Evolutionary conservation across 2,888 invertebrate genomes (phyloP).

Genomic region (Trachelus tabidus): DNA sequence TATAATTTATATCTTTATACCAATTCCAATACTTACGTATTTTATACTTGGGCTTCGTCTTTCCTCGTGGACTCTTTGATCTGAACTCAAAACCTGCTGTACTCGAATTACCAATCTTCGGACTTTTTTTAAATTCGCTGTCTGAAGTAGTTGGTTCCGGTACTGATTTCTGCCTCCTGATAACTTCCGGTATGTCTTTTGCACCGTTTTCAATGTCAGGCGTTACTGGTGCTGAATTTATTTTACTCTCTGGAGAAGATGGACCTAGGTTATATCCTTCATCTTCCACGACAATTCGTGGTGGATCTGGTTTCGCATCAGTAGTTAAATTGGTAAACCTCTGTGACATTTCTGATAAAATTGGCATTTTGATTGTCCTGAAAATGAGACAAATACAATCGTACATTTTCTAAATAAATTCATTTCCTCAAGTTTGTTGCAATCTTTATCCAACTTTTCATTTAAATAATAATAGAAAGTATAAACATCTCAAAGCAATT

Average conservation of each 20-base stretch:
- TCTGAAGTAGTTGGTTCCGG: background rate
- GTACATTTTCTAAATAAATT: background rate
- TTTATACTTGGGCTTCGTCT: conserved; percentile 17
- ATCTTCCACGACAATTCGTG: conserved; percentile 56
- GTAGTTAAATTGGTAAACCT: conserved; percentile 68
- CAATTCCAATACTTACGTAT: conserved; percentile 7
- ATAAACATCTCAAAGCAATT: too few relatives aligned
- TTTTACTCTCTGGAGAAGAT: conserved; percentile 2
- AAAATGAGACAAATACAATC: background rate
- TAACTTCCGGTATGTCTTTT: background rate
- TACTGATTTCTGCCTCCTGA: conserved; percentile 10
- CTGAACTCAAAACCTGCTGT: conserved; percentile 5
- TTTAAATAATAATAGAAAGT: too few relatives aligned
- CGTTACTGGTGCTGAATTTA: conserved; percentile 16
- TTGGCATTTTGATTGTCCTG: conserved; percentile 38
- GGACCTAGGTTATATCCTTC: conserved; percentile 27
- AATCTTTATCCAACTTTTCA: background rate
- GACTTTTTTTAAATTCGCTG: conserved; percentile 1
- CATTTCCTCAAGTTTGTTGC: background rate
- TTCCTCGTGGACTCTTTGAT: conserved; percentile 13
- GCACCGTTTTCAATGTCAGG: background rate
- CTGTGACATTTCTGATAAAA: conserved; percentile 59
- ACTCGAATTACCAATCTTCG: background rate
- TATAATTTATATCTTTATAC: background rate
- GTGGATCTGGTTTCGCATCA: conserved; percentile 69